phyloP scores from a whole-genome alignment of 2,113 vertebrate genomes.

The Copsychus sechellarum region DNA sequence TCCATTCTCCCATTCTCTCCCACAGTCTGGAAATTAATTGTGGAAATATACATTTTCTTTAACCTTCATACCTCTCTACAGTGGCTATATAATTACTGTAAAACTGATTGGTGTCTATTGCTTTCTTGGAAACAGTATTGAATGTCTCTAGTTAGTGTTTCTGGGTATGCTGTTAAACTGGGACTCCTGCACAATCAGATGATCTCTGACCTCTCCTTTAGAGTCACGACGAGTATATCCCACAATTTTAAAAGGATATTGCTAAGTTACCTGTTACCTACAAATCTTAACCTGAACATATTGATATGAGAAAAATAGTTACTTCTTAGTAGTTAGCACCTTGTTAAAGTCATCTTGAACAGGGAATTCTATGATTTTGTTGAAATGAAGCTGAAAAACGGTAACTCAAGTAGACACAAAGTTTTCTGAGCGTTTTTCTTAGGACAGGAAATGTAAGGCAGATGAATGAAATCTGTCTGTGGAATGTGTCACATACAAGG shows the following conservation, averaged over 20 bases:
- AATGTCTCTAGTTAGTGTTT: neutral
- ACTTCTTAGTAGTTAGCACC: neutral
- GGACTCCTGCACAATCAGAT: neutral
- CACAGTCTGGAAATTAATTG: rapidly evolving
- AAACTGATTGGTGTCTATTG: neutral
- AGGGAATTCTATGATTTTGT: neutral
- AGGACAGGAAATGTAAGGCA: neutral
- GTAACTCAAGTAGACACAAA: neutral
- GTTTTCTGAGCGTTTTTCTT: neutral
- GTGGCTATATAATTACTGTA: neutral
- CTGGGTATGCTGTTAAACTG: neutral
- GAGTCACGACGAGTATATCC: neutral
- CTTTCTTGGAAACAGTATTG: neutral
- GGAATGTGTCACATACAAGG: neutral
- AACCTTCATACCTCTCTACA: neutral
- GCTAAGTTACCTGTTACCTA: neutral
- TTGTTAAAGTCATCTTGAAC: neutral
- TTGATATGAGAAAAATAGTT: neutral
- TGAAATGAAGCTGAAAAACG: neutral
- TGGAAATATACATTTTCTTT: neutral
- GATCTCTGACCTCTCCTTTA: neutral
- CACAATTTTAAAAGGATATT: neutral
- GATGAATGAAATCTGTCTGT: neutral
- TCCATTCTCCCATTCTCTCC: rapidly evolving
- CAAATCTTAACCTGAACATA: neutral